These are phyloP conservation scores for Timema cristinae DNA, from an alignment of 2,888 invertebrate species.

Conservation along the genomic window DNA sequence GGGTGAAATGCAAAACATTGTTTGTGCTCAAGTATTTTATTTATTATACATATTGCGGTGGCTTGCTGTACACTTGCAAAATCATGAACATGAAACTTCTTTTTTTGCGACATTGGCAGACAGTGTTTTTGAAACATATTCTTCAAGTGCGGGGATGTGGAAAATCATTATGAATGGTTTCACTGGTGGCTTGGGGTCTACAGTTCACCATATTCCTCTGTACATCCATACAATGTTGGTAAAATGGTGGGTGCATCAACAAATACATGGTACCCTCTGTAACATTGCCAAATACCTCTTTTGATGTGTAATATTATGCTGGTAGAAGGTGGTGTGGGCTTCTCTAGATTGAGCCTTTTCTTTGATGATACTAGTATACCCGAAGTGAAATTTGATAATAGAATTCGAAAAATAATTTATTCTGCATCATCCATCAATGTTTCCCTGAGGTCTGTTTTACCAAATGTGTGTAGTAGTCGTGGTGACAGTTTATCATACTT, in stretches of 20 bases:
- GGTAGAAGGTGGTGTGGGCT: background rate
- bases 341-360: background rate
- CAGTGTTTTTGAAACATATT: too few relatives aligned
- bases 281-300: background rate
- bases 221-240: constrained; percentile 7
- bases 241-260: background rate
- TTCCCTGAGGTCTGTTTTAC: background rate
- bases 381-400: background rate
- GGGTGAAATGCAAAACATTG: too few relatives aligned
- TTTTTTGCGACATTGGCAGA: background rate
- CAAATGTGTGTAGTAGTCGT: constrained; percentile 6
- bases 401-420: background rate
- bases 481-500: constrained; percentile 8
- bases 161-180: background rate
- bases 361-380: too few relatives aligned
- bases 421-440: background rate
- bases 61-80: constrained; percentile 2
- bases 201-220: background rate
- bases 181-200: background rate
- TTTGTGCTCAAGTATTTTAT: too few relatives aligned
- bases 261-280: background rate
- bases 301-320: background rate
- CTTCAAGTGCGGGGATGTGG: background rate
- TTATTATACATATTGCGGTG: background rate
- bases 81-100: background rate